phyloP scores from a whole-genome alignment of 2,797 vertebrate species.

The Neosilurus mollespiculum region DNA sequence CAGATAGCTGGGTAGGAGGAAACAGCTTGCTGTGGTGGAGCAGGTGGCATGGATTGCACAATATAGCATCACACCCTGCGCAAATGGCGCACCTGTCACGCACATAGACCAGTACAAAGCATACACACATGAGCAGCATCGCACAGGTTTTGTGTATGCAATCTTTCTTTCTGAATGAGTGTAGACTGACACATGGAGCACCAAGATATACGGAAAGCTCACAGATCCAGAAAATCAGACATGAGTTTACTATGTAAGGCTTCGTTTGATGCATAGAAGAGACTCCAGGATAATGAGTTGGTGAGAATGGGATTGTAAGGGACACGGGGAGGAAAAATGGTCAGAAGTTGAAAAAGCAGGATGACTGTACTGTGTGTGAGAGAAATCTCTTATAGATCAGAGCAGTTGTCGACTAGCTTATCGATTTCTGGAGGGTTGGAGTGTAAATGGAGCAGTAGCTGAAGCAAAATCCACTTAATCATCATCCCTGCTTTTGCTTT shows the following conservation, averaged over 20 bases:
- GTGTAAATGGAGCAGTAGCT: conserved; percentile 15
- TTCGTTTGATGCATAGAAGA: background rate
- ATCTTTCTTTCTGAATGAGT: conserved; percentile 13
- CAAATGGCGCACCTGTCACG: conserved; percentile 15
- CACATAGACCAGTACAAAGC: conserved; percentile 25
- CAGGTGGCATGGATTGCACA: conserved; percentile 47
- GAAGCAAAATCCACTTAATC: conserved; percentile 41
- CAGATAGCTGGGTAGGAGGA: conserved; percentile 37
- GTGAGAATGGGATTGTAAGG: background rate
- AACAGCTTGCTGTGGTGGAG: conserved; percentile 51
- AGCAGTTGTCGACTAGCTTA: conserved; percentile 21
- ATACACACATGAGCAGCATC: background rate
- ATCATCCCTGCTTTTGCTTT: conserved; percentile 31
- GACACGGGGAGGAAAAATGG: background rate
- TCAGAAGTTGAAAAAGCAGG: background rate
- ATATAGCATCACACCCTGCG: conserved; percentile 25
- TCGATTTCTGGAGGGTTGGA: conserved; percentile 31
- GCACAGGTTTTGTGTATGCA: background rate
- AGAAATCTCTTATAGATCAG: conserved; percentile 2
- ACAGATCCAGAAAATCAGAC: background rate
- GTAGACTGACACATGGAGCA: background rate
- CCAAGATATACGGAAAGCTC: background rate
- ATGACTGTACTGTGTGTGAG: background rate
- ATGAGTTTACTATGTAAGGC: background rate
- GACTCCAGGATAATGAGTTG: background rate